Evolutionary conservation across 2,113 vertebrate genomes (phyloP).

Genomic region (Scatophagus argus): DNA sequence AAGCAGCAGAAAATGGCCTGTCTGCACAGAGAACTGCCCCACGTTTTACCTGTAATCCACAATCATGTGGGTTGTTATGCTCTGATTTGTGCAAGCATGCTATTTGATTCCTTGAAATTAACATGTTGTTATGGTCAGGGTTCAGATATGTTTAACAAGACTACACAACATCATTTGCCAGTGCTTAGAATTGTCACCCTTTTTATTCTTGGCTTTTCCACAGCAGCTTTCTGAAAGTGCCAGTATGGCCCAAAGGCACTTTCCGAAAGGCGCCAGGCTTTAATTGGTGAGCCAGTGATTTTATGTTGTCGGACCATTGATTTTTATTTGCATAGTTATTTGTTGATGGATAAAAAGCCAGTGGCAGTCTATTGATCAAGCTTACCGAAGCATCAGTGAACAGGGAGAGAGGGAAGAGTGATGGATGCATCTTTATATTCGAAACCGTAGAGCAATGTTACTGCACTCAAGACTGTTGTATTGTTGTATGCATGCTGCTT

Average conservation of each 20-base stretch:
- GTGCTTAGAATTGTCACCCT: slow-evolving; percentile 45
- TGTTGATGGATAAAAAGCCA: slow-evolving; percentile 83
- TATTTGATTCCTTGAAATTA: slow-evolving; percentile 5
- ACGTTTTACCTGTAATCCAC: slow-evolving; percentile 24
- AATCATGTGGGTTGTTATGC: background rate
- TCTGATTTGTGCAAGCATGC: background rate
- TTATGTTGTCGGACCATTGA: slow-evolving; percentile 83
- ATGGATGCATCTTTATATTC: slow-evolving; percentile 42
- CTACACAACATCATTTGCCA: slow-evolving; percentile 35
- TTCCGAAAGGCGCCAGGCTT: slow-evolving; percentile 50
- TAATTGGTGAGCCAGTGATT: slow-evolving; percentile 83
- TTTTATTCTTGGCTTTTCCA: slow-evolving; percentile 68
- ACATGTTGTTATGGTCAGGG: background rate
- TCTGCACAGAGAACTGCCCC: slow-evolving; percentile 1
- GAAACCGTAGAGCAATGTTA: slow-evolving; percentile 11
- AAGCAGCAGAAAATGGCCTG: slow-evolving; percentile 24
- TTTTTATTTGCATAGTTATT: slow-evolving; percentile 87
- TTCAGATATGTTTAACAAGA: slow-evolving; percentile 38
- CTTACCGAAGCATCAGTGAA: slow-evolving; percentile 42
- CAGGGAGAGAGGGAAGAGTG: slow-evolving; percentile 34
- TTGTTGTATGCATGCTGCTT: background rate
- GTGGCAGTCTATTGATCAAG: slow-evolving; percentile 76
- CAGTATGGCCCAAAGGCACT: slow-evolving; percentile 2
- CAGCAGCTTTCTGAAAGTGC: slow-evolving; percentile 39
- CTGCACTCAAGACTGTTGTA: background rate